These are phyloP conservation scores for Astyanax mexicanus DNA, from an alignment of 2,797 vertebrate genomes.

Conservation along the genomic window DNA sequence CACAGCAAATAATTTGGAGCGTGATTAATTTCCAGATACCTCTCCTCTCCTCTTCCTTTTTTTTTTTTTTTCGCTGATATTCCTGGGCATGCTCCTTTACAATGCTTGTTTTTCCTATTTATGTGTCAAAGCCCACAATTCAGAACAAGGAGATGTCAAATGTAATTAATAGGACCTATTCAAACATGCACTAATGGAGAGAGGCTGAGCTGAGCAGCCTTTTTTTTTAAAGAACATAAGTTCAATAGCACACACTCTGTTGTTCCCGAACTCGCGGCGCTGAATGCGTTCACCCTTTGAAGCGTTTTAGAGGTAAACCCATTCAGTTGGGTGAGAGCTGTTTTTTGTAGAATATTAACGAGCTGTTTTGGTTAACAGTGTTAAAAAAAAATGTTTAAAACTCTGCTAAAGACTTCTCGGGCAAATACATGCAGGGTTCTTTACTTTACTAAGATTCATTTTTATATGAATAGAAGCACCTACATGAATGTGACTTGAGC, in stretches of 20 bases:
- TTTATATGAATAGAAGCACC: no score
- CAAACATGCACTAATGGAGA: slow-evolving; percentile 43
- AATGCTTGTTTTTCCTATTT: slow-evolving; percentile 47
- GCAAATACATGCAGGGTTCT: neutral
- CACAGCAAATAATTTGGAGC: slow-evolving; percentile 63
- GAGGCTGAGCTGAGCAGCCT: slow-evolving; percentile 10
- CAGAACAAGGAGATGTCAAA: slow-evolving; percentile 51
- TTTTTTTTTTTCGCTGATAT: slow-evolving; percentile 64
- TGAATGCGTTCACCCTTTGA: neutral
- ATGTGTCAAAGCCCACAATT: slow-evolving; percentile 50
- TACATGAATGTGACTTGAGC: no score
- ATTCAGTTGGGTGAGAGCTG: neutral
- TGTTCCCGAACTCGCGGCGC: neutral
- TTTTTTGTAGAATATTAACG: neutral
- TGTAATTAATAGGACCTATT: slow-evolving; percentile 59
- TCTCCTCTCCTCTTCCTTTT: slow-evolving; percentile 45
- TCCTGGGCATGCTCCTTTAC: slow-evolving; percentile 28
- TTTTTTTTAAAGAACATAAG: slow-evolving; percentile 40
- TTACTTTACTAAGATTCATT: no score
- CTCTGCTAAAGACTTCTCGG: neutral
- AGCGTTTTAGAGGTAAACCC: neutral
- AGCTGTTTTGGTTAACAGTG: neutral
- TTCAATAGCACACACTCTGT: slow-evolving; percentile 20
- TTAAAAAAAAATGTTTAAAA: no score
- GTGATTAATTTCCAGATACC: slow-evolving; percentile 76